Evolutionary conservation across 2,797 vertebrate species (phyloP).

Genomic region (Psittacula derbiana): DNA sequence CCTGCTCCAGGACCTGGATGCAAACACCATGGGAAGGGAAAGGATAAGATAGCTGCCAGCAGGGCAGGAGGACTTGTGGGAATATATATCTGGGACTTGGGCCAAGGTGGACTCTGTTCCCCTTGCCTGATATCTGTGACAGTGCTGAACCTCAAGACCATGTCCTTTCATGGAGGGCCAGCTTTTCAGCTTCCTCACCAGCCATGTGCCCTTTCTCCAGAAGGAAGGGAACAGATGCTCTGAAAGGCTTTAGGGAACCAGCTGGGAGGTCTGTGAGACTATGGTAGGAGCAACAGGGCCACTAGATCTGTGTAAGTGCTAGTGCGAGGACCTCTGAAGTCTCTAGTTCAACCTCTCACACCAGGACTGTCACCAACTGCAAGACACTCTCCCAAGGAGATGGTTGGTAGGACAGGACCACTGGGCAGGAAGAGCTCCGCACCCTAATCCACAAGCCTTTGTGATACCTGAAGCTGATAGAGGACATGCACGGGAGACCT

Average conservation of each 20-base stretch:
- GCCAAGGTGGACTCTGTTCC: not conserved
- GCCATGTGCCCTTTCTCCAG: not conserved
- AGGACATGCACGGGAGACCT: accelerated
- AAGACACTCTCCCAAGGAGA: not conserved
- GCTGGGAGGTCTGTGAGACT: not conserved
- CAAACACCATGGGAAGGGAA: not conserved
- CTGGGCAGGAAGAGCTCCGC: not conserved
- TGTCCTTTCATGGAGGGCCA: not conserved
- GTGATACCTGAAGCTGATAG: not conserved
- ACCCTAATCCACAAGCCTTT: not conserved
- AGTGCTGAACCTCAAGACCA: not conserved
- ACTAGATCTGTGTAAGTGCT: accelerated
- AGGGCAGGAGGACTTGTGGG: not conserved
- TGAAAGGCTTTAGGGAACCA: not conserved
- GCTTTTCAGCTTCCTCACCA: not conserved
- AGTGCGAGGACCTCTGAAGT: not conserved
- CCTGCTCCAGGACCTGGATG: not conserved
- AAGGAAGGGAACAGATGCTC: not conserved
- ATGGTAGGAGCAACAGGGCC: not conserved
- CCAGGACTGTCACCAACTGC: not conserved
- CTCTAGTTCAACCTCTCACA: not conserved
- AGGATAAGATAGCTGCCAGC: not conserved
- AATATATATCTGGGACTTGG: not conserved
- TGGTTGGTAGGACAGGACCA: not conserved
- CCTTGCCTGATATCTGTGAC: not conserved